Conservation (phyloP, 2,888 invertebrate species). For the Acronicta alni region DNA sequence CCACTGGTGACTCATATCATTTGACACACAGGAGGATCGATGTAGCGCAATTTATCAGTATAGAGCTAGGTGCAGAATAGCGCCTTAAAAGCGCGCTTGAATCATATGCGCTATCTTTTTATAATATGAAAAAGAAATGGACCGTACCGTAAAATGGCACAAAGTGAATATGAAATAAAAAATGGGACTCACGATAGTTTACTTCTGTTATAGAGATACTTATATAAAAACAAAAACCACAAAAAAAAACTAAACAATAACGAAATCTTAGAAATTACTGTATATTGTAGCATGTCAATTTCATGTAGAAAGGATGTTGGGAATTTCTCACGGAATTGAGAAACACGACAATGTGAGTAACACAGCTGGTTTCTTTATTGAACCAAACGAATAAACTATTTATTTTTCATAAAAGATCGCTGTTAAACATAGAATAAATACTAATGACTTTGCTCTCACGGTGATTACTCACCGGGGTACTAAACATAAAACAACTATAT, state of each 20-base stretch:
- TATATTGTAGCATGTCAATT: no score
- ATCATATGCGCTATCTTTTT: constrained; percentile 3
- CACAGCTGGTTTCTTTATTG: neutral
- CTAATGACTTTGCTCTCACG: constrained; percentile 55
- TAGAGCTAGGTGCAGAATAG: neutral
- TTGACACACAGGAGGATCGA: neutral
- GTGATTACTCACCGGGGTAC: constrained; percentile 43
- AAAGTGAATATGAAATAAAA: no score
- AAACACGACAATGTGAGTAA: no score
- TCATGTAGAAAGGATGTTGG: no score
- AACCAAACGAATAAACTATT: constrained; percentile 16
- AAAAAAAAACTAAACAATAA: no score
- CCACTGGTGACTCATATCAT: neutral
- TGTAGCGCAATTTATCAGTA: neutral
- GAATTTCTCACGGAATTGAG: no score
- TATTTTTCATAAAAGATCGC: constrained; percentile 14
- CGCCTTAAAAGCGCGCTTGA: constrained; percentile 5
- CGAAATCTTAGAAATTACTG: no score
- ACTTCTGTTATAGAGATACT: no score
- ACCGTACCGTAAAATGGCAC: no score
- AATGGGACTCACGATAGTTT: no score
- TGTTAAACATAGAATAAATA: constrained; percentile 38
- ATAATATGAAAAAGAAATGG: no score
- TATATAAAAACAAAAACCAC: no score
- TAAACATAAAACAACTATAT: constrained; percentile 29